These are phyloP conservation scores for Maccullochella peelii DNA, from an alignment of 2,113 vertebrate species.

Conservation along the genomic window DNA sequence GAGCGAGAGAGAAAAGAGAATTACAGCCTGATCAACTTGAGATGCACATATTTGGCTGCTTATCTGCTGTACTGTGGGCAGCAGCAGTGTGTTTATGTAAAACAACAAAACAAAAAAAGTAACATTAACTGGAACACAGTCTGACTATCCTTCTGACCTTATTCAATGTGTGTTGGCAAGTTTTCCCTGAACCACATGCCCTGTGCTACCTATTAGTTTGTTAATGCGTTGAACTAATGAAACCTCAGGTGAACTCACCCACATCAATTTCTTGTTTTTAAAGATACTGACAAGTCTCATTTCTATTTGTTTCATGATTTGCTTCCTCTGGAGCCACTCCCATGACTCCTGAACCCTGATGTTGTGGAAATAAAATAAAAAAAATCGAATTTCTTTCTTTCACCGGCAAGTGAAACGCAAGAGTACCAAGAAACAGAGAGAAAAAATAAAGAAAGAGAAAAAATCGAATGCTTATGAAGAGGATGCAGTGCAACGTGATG, in stretches of 20 bases:
- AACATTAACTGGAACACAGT: neutral
- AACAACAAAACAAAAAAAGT: slow-evolving; percentile 21
- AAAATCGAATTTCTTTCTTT: neutral
- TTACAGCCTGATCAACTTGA: slow-evolving; percentile 28
- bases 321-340: slow-evolving; percentile 12
- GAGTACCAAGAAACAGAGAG: neutral
- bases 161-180: neutral
- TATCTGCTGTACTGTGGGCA: neutral
- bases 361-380: slow-evolving; percentile 6
- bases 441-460: neutral
- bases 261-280: neutral
- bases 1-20: slow-evolving; percentile 1
- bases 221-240: slow-evolving; percentile 7
- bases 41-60: slow-evolving; percentile 30
- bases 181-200: neutral
- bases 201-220: slow-evolving; percentile 16
- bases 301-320: slow-evolving; percentile 26
- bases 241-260: slow-evolving; percentile 23
- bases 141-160: slow-evolving; percentile 15
- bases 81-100: too few relatives aligned
- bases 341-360: slow-evolving; percentile 9
- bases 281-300: slow-evolving; percentile 36
- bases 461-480: neutral
- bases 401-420: neutral
- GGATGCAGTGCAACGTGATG: slow-evolving; percentile 12